Conservation (phyloP, 53 echinoderm and acorn worm genomes). For the Temnopleurus reevesii region DNA sequence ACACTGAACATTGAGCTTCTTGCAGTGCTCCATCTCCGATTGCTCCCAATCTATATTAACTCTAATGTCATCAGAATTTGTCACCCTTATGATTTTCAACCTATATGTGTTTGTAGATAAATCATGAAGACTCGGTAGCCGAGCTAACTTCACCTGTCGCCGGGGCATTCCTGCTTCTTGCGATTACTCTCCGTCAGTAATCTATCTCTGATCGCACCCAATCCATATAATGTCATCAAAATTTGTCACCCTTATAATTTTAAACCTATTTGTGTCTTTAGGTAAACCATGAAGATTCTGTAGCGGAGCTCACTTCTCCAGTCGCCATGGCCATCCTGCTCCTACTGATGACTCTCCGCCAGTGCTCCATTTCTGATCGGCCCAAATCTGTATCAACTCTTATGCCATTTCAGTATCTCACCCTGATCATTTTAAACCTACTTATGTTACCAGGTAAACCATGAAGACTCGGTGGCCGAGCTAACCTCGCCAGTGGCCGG, state of each 20-base stretch:
- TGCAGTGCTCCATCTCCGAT: constrained; percentile 80
- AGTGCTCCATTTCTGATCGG: constrained; percentile 79
- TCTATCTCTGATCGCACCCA: constrained; percentile 76
- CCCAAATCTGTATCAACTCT: constrained; percentile 71
- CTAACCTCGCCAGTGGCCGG: constrained; percentile 92
- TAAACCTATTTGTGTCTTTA: neutral
- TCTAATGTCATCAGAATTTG: constrained; percentile 78
- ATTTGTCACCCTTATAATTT: no score
- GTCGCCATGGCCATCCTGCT: constrained; percentile 84
- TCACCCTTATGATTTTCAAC: constrained; percentile 58
- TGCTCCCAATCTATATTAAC: constrained; percentile 71
- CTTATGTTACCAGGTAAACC: constrained; percentile 61
- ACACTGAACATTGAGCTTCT: constrained; percentile 73
- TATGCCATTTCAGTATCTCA: constrained; percentile 80
- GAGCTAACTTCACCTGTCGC: constrained; percentile 94
- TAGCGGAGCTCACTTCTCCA: constrained; percentile 82
- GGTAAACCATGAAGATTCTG: constrained; percentile 84
- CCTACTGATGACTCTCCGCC: constrained; percentile 78
- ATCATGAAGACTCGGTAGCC: constrained; percentile 73
- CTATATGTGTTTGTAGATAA: constrained; percentile 61
- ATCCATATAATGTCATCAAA: no score
- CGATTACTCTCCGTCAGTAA: constrained; percentile 83
- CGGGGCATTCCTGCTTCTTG: constrained; percentile 81
- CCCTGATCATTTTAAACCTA: no score
- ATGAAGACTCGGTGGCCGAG: constrained; percentile 79